phyloP scores from a whole-genome alignment of 2,888 invertebrate species.

The Drosophila dives region DNA sequence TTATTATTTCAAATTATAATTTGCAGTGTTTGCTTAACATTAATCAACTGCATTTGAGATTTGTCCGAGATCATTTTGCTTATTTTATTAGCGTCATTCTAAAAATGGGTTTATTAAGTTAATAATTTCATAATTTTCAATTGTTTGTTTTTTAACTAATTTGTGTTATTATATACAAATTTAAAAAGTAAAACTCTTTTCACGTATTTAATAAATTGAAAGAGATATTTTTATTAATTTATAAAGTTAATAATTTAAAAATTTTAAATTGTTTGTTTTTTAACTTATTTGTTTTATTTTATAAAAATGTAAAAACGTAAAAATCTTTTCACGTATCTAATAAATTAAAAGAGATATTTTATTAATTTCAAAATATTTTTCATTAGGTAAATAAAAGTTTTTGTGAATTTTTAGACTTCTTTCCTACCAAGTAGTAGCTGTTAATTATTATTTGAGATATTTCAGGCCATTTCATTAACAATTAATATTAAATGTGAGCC shows the following conservation, averaged over 20 bases:
- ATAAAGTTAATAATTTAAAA: background rate
- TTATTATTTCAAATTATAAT: too few species aligned
- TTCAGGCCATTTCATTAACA: background rate
- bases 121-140: background rate
- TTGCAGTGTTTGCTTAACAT: too few species aligned
- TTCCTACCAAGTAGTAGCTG: background rate
- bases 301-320: background rate
- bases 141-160: background rate
- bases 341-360: background rate
- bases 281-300: background rate
- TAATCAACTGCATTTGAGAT: background rate
- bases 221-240: background rate
- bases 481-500: background rate
- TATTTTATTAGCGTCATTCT: too few species aligned
- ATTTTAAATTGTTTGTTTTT: background rate
- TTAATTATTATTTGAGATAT: background rate
- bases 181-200: background rate
- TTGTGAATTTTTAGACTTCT: background rate
- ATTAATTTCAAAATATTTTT: background rate
- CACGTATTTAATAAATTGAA: background rate
- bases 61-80: background rate
- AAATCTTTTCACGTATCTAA: background rate
- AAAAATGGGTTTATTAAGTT: too few species aligned
- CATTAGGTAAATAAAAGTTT: background rate
- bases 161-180: background rate